These are phyloP conservation scores for Himalopsyche japonica DNA, from an alignment of 2,888 invertebrate species.

Conservation along the genomic window DNA sequence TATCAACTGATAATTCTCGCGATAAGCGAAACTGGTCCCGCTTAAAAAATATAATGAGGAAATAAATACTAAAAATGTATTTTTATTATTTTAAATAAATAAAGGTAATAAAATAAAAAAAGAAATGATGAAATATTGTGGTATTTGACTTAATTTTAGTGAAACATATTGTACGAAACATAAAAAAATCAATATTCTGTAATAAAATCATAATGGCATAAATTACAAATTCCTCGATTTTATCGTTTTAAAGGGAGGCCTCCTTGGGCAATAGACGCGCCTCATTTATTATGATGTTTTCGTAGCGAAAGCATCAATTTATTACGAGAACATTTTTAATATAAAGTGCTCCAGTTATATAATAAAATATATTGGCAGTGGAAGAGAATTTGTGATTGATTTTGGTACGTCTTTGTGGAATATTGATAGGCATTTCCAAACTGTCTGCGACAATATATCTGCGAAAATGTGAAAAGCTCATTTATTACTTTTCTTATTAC, in stretches of 20 bases:
- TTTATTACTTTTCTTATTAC: no score
- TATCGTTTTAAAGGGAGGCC: not conserved
- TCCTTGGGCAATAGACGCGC: not conserved
- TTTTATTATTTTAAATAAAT: no score
- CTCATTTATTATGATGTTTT: not conserved
- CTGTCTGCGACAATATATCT: not conserved
- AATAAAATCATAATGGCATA: not conserved
- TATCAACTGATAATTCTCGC: no score
- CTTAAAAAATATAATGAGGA: no score
- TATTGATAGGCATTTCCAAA: not conserved
- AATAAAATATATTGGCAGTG: not conserved
- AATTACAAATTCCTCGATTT: not conserved
- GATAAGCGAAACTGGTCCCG: no score
- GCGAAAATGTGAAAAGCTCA: no score
- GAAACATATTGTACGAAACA: no score
- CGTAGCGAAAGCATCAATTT: not conserved
- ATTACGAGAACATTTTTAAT: not conserved
- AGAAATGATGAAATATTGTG: no score
- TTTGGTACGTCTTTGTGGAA: not conserved
- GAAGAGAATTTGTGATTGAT: not conserved
- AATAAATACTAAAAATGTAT: no score
- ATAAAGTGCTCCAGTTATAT: not conserved
- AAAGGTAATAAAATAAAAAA: no score
- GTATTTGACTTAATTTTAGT: no score
- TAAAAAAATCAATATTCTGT: not conserved